phyloP scores from a whole-genome alignment of 2,113 vertebrate genomes.

The Oceanites oceanicus region DNA sequence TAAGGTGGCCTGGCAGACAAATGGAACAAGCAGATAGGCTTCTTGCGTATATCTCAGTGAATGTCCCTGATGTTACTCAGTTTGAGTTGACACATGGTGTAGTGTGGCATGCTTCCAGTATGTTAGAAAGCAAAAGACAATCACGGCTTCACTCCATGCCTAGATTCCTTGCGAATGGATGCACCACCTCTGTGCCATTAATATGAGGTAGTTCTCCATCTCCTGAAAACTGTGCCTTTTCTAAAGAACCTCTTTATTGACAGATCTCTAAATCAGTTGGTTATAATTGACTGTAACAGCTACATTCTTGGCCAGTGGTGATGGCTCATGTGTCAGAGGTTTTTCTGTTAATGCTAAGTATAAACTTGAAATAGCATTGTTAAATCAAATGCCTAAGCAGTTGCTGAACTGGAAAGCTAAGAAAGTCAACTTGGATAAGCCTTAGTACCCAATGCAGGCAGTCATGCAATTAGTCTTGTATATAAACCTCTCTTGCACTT shows the following conservation, averaged over 20 bases:
- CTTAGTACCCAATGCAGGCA: slow-evolving; percentile 24
- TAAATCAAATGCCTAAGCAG: slow-evolving; percentile 38
- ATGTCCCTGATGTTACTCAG: background rate
- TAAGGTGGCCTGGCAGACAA: background rate
- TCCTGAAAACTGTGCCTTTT: background rate
- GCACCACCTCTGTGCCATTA: background rate
- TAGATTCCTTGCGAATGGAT: background rate
- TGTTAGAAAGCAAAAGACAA: background rate
- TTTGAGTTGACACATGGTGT: background rate
- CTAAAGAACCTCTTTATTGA: background rate
- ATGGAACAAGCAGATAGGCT: background rate
- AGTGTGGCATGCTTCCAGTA: background rate
- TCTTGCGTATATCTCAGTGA: background rate
- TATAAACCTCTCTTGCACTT: slow-evolving; percentile 74
- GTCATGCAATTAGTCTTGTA: slow-evolving; percentile 61
- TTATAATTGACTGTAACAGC: background rate
- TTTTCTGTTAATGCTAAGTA: slow-evolving; percentile 37
- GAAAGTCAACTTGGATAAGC: slow-evolving; percentile 36
- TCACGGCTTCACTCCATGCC: background rate
- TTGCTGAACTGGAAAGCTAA: slow-evolving; percentile 46
- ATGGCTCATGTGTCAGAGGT: background rate
- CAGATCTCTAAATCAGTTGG: background rate
- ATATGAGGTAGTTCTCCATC: background rate
- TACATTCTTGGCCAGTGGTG: slow-evolving; percentile 12
- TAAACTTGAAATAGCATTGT: slow-evolving; percentile 67